phyloP scores from a whole-genome alignment of 1,140 invertebrate species.

The Atta cephalotes region DNA sequence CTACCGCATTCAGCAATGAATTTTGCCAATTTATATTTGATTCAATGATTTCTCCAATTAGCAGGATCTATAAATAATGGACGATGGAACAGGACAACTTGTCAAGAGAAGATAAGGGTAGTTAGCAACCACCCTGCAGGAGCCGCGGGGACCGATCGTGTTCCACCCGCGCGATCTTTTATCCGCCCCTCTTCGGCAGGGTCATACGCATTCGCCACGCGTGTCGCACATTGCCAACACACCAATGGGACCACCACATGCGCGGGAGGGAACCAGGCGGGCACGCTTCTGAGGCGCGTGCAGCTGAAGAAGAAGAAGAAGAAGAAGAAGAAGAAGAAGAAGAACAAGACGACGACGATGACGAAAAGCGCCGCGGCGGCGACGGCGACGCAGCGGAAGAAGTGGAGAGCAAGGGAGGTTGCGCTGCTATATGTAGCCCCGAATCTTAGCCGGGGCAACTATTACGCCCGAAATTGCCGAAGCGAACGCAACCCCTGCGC shows the following conservation, averaged over 20 bases:
- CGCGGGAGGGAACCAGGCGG: constrained; percentile 45
- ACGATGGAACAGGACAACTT: constrained; percentile 18
- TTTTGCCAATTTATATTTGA: background rate
- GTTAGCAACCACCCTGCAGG: constrained; percentile 47
- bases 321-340: constrained; percentile 54
- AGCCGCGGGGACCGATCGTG: background rate
- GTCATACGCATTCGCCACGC: constrained; percentile 47
- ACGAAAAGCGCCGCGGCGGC: constrained; percentile 59
- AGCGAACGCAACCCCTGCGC: constrained; percentile 77
- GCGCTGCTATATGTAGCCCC: constrained; percentile 85
- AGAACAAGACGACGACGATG: constrained; percentile 59
- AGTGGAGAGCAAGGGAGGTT: constrained; percentile 81
- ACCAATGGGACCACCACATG: constrained; percentile 60
- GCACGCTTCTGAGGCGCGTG: constrained; percentile 74
- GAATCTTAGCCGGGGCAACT: constrained; percentile 84
- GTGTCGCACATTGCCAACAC: constrained; percentile 71
- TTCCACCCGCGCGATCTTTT: background rate
- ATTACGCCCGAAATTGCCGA: constrained; percentile 83
- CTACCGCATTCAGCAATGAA: background rate
- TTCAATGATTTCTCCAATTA: background rate
- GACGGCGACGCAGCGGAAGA: constrained; percentile 52
- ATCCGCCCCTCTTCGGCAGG: constrained; percentile 1
- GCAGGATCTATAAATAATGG: background rate
- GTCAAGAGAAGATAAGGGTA: constrained; percentile 28
- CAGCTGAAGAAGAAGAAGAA: constrained; percentile 70